Evolutionary conservation across 2,888 invertebrate species (phyloP).

Genomic region (Nymphalis polychloros): DNA sequence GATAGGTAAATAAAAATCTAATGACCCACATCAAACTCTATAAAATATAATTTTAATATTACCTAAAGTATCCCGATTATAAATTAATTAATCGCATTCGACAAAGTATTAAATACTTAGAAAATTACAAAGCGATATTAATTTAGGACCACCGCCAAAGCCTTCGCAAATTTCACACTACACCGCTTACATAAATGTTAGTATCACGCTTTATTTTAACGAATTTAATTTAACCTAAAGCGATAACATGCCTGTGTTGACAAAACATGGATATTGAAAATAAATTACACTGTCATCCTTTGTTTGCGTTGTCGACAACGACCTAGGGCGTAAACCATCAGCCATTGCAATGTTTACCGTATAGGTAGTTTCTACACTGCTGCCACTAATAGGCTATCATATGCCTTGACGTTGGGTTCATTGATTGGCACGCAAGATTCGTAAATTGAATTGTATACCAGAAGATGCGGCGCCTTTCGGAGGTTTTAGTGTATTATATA

Average conservation of each 20-base stretch:
- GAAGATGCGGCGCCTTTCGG: too few relatives aligned
- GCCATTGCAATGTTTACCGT: constrained; percentile 12
- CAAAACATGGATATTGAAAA: constrained; percentile 34
- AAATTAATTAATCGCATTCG: too few relatives aligned
- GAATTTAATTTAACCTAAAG: constrained; percentile 24
- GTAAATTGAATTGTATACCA: too few relatives aligned
- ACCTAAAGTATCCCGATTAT: too few relatives aligned
- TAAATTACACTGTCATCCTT: constrained; percentile 32
- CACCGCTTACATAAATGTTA: constrained; percentile 6
- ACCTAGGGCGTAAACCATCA: constrained; percentile 22
- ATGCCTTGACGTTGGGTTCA: too few relatives aligned
- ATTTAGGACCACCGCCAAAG: constrained; percentile 8
- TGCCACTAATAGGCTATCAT: too few relatives aligned
- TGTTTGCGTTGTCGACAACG: constrained; percentile 31
- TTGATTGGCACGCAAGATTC: too few relatives aligned
- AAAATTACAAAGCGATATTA: constrained; percentile 10
- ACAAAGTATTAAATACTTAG: neutral
- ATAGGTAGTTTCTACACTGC: neutral
- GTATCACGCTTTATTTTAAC: constrained; percentile 13
- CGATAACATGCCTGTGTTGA: constrained; percentile 20
- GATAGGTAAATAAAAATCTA: too few relatives aligned
- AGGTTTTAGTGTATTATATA: too few relatives aligned
- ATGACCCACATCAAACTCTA: too few relatives aligned
- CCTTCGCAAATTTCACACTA: constrained; percentile 7
- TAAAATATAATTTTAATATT: too few relatives aligned